Conservation (phyloP, 2,888 invertebrate genomes). For the Acronicta alni region DNA sequence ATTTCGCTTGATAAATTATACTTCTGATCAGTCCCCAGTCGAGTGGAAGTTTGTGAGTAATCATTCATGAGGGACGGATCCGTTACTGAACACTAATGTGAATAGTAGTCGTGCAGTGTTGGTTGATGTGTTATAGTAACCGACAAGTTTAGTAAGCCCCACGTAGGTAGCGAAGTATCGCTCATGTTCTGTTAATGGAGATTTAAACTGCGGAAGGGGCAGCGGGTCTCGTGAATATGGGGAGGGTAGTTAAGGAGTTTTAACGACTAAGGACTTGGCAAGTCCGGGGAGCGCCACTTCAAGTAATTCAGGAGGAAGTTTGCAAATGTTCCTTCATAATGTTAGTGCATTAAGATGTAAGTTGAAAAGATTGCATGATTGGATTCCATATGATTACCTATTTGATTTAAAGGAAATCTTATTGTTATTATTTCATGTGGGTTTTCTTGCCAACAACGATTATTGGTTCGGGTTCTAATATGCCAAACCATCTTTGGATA, state of each 20-base stretch:
- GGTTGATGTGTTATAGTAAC: slow-evolving; percentile 25
- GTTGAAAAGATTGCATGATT: slow-evolving; percentile 17
- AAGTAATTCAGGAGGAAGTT: slow-evolving; percentile 64
- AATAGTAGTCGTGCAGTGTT: slow-evolving; percentile 9
- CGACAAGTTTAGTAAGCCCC: slow-evolving; percentile 40
- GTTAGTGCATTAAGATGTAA: slow-evolving; percentile 39
- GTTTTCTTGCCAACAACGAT: too few species aligned
- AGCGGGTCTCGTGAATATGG: slow-evolving; percentile 68
- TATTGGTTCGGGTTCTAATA: too few species aligned
- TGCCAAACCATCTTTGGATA: too few species aligned
- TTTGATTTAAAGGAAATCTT: too few species aligned
- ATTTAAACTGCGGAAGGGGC: slow-evolving; percentile 65
- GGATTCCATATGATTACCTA: too few species aligned
- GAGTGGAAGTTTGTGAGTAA: slow-evolving; percentile 48
- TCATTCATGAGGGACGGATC: slow-evolving; percentile 52
- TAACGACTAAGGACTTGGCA: slow-evolving; percentile 72
- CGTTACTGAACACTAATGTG: slow-evolving; percentile 40
- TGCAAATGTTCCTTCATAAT: slow-evolving; percentile 63
- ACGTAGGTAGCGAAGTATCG: slow-evolving; percentile 14
- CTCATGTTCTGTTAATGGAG: slow-evolving; percentile 65
- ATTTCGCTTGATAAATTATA: slow-evolving; percentile 37
- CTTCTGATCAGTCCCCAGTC: slow-evolving; percentile 43
- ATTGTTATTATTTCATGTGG: too few species aligned
- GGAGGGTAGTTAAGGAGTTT: slow-evolving; percentile 73
- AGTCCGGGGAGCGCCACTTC: slow-evolving; percentile 58